These are phyloP conservation scores for Drosophila virilis DNA, from an alignment of 1,140 invertebrate genomes.

Conservation along the genomic window DNA sequence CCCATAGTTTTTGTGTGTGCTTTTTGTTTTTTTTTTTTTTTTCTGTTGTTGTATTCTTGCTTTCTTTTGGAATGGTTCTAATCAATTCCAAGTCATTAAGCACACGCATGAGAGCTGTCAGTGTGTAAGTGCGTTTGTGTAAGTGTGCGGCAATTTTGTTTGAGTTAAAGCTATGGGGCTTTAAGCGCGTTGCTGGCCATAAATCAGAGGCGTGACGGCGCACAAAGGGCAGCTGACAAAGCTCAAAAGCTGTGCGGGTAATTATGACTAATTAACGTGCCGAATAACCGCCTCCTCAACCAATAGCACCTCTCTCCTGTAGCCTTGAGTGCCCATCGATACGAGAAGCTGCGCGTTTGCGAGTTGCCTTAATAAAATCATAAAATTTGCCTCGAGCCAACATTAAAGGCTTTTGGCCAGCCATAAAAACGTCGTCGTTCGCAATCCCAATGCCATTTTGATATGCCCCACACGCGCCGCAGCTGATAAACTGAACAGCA, in stretches of 20 bases:
- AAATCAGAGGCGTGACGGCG: conserved; percentile 78
- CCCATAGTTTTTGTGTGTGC: conserved; percentile 20
- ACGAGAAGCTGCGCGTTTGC: conserved; percentile 20
- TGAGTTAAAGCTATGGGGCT: conserved; percentile 68
- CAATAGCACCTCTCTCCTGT: neutral
- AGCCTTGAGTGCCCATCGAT: conserved; percentile 37
- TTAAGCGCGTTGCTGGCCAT: conserved; percentile 66
- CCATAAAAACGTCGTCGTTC: conserved; percentile 60
- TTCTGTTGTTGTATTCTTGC: neutral
- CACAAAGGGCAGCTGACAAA: conserved; percentile 77
- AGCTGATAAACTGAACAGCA: conserved; percentile 46
- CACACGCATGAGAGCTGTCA: conserved; percentile 76
- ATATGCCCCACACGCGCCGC: conserved; percentile 37
- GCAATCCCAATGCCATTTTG: conserved; percentile 39
- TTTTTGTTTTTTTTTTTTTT: neutral
- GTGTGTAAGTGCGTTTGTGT: conserved; percentile 18
- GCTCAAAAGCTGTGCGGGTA: conserved; percentile 76
- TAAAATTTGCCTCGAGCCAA: conserved; percentile 72
- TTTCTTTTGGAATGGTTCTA: conserved; percentile 60
- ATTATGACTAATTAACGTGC: conserved; percentile 80
- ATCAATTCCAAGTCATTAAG: conserved; percentile 81
- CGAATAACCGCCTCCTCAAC: conserved; percentile 19
- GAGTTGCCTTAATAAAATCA: conserved; percentile 75
- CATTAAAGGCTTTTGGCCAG: conserved; percentile 63
- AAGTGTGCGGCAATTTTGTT: conserved; percentile 49